phyloP scores from a whole-genome alignment of 2,113 vertebrate genomes.

The Electrona antarctica region DNA sequence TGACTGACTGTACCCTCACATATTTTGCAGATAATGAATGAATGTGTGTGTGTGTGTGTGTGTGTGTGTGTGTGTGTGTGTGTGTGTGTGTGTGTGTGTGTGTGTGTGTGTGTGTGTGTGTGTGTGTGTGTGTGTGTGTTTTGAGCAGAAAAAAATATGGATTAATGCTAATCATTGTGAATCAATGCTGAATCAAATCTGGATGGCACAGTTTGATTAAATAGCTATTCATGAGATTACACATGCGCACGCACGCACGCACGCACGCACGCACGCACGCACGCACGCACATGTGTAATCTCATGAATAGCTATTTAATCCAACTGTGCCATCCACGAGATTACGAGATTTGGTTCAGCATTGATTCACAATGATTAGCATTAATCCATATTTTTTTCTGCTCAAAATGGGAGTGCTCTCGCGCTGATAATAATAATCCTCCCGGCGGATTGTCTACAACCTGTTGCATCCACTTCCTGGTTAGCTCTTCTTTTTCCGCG shows the following conservation, averaged over 20 bases:
- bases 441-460: too few species aligned
- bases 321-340: background rate
- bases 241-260: slow-evolving; percentile 8
- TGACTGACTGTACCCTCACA: background rate
- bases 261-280: slow-evolving; percentile 5
- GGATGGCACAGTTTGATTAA: background rate
- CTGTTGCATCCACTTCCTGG: too few species aligned
- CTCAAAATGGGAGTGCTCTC: background rate
- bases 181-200: background rate
- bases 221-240: background rate
- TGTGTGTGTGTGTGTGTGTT: background rate
- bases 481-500: too few species aligned
- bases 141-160: background rate
- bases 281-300: background rate
- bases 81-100: background rate
- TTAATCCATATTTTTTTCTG: background rate
- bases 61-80: too few species aligned
- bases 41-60: background rate
- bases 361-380: background rate
- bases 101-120: background rate
- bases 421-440: too few species aligned
- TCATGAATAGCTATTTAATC: background rate
- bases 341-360: background rate
- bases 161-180: background rate
- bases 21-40: too few species aligned